Percentiles rank a stretch among this genome's conserved stretches.
Conservation (phyloP, 2,113 vertebrate genomes). For the Cyphomyrus plagiostoma region DNA sequence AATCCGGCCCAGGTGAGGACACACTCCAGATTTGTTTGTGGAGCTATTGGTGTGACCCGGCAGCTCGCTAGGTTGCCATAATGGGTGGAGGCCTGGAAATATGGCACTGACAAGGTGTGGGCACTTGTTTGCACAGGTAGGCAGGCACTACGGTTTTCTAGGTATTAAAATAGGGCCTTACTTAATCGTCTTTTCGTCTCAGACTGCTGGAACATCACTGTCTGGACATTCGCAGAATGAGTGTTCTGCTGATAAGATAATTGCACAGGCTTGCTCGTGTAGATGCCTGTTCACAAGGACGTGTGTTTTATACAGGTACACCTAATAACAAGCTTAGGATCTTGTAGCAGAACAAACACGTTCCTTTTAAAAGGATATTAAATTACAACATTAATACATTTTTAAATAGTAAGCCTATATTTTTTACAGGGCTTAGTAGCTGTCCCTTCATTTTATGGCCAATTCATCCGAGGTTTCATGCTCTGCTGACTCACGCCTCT, state of each 20-base stretch:
- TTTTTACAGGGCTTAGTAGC: background rate
- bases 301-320: conserved; percentile 10
- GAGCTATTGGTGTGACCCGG: background rate
- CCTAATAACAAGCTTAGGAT: background rate
- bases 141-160: background rate
- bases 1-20: background rate
- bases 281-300: background rate
- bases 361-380: background rate
- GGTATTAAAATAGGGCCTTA: conserved; percentile 18
- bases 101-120: background rate
- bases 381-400: background rate
- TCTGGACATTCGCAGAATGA: background rate
- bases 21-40: background rate
- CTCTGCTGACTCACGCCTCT: background rate
- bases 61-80: background rate
- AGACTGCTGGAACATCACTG: background rate
- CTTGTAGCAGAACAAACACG: background rate
- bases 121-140: background rate
- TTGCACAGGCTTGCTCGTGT: background rate
- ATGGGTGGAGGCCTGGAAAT: background rate
- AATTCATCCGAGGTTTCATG: background rate
- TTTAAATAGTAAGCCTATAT: background rate
- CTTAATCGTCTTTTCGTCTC: background rate
- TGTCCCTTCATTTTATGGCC: background rate
- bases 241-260: background rate